phyloP scores from a whole-genome alignment of 2,888 invertebrate genomes.

The Crepidodera aurea region DNA sequence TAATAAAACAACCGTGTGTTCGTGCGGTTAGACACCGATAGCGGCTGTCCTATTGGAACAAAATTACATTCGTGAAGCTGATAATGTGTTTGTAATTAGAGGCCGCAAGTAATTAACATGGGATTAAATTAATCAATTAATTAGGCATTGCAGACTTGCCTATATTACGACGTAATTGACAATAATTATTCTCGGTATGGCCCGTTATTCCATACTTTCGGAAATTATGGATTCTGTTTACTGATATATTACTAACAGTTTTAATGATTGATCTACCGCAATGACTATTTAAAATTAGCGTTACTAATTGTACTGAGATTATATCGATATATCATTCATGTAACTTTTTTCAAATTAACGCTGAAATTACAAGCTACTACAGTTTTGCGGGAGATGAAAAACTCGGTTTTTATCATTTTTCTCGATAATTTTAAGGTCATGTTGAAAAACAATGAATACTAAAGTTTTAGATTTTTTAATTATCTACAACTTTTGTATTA shows the following conservation, averaged over 20 bases:
- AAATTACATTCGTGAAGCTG: slow-evolving; percentile 25
- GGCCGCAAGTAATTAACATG: slow-evolving; percentile 38
- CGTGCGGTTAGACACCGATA: slow-evolving; percentile 12
- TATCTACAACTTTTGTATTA: too few species aligned
- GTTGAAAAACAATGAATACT: too few species aligned
- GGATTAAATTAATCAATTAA: slow-evolving; percentile 44
- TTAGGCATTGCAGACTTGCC: slow-evolving; percentile 41
- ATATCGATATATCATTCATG: too few species aligned
- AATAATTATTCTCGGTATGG: slow-evolving; percentile 32
- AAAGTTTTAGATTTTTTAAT: too few species aligned
- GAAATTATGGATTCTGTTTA: slow-evolving; percentile 8
- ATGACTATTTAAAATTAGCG: too few species aligned
- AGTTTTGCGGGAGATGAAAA: too few species aligned
- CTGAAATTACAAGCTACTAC: too few species aligned
- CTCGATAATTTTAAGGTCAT: too few species aligned
- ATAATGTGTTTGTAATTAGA: slow-evolving; percentile 38
- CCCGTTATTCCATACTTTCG: neutral
- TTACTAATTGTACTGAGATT: too few species aligned
- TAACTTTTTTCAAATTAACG: too few species aligned
- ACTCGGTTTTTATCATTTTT: too few species aligned
- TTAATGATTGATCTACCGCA: too few species aligned
- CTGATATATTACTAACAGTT: neutral
- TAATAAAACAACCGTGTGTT: slow-evolving; percentile 2
- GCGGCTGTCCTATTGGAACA: slow-evolving; percentile 17
- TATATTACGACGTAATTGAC: slow-evolving; percentile 38